Conservation (phyloP, 2,113 vertebrate genomes). For the Tenrec ecaudatus region DNA sequence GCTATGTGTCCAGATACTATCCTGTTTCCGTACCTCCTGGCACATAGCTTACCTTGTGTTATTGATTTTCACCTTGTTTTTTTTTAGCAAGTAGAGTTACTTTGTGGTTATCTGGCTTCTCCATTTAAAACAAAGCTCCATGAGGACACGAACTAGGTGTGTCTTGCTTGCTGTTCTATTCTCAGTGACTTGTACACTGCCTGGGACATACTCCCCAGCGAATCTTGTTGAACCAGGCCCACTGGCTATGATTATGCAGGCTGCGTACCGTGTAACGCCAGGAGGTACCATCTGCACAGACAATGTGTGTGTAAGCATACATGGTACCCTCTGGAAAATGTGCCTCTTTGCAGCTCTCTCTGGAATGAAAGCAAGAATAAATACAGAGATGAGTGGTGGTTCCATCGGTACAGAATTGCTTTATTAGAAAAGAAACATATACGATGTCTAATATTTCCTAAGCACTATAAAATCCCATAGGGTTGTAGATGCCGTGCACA, state of each 20-base stretch:
- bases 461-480: background rate
- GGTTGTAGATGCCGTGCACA: background rate
- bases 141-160: background rate
- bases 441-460: background rate
- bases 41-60: background rate
- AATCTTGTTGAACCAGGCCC: background rate
- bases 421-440: background rate
- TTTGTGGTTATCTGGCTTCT: background rate
- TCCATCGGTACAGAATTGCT: background rate
- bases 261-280: background rate
- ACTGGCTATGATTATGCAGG: background rate
- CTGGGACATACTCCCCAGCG: background rate
- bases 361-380: background rate
- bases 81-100: background rate
- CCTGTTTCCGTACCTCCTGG: background rate
- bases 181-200: background rate
- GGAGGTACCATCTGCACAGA: background rate
- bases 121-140: background rate
- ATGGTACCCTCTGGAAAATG: background rate
- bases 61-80: background rate
- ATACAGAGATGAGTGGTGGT: background rate
- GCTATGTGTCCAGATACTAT: background rate
- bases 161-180: background rate
- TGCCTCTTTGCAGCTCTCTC: background rate
- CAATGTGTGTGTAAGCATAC: no score